Conservation (phyloP, 2,888 invertebrate species). For the Uropetala carovei region DNA sequence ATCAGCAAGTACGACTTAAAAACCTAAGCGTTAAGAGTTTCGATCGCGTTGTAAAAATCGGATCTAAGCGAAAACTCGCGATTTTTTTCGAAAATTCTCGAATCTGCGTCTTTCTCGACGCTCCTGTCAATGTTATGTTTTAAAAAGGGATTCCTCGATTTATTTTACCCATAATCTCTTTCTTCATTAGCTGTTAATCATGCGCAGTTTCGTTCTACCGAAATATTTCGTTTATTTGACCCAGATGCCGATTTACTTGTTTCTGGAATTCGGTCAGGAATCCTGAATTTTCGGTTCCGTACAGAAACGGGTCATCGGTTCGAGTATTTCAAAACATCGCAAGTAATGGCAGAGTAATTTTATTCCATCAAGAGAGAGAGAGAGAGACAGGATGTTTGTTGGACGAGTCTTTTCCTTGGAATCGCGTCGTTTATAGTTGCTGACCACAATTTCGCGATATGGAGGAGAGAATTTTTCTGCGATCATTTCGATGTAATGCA, state of each 20-base stretch:
- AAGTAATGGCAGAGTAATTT: too few species aligned
- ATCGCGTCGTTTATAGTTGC: too few species aligned
- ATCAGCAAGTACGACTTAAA: neutral
- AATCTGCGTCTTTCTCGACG: neutral
- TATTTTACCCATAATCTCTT: neutral
- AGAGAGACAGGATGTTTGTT: too few species aligned
- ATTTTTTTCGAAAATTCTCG: neutral
- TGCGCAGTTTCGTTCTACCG: neutral
- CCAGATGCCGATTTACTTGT: neutral
- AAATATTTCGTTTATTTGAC: neutral
- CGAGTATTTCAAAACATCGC: too few species aligned
- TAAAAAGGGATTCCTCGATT: neutral
- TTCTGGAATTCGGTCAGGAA: neutral
- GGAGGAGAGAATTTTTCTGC: too few species aligned
- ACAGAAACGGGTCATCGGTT: too few species aligned
- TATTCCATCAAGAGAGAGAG: too few species aligned
- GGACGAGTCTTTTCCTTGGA: too few species aligned
- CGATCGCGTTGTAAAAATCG: neutral
- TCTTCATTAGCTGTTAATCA: neutral
- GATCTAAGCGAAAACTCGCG: neutral
- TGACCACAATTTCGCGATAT: too few species aligned
- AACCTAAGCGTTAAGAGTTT: neutral
- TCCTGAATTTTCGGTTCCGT: too few species aligned
- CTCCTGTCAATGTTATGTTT: neutral
- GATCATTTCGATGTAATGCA: too few species aligned